Evolutionary conservation across 2,888 invertebrate genomes (phyloP).

Genomic region (Callinectes sapidus): DNA sequence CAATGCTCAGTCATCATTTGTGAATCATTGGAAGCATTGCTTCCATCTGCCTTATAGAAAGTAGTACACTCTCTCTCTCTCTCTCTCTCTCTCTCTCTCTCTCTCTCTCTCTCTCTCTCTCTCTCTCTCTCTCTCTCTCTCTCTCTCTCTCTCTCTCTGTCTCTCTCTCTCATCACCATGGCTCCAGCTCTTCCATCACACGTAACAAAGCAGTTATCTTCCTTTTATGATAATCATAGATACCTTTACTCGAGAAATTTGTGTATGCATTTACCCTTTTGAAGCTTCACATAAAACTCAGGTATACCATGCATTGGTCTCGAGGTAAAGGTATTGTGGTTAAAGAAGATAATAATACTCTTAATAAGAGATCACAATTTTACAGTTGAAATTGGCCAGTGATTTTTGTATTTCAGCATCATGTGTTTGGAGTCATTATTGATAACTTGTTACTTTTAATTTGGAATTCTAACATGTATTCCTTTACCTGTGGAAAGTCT

Average conservation of each 20-base stretch:
- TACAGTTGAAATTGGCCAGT: background rate
- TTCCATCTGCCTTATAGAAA: conserved; percentile 3
- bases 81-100: background rate
- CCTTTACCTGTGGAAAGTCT: background rate
- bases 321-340: background rate
- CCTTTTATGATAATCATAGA: background rate
- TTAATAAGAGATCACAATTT: background rate
- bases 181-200: background rate
- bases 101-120: conserved; percentile 41
- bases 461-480: conserved; percentile 1
- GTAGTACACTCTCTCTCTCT: background rate
- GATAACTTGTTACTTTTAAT: background rate
- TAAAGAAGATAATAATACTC: background rate
- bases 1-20: background rate
- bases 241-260: background rate
- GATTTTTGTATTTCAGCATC: background rate
- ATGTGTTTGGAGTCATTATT: background rate
- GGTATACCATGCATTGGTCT: background rate
- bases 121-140: conserved; percentile 41
- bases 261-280: background rate
- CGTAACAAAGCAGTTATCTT: background rate
- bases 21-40: background rate
- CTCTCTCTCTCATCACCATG: conserved; percentile 1
- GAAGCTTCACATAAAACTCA: background rate
- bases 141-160: conserved; percentile 39